Conservation (phyloP, 1,140 invertebrate genomes). For the Trachelipus rathkii region DNA sequence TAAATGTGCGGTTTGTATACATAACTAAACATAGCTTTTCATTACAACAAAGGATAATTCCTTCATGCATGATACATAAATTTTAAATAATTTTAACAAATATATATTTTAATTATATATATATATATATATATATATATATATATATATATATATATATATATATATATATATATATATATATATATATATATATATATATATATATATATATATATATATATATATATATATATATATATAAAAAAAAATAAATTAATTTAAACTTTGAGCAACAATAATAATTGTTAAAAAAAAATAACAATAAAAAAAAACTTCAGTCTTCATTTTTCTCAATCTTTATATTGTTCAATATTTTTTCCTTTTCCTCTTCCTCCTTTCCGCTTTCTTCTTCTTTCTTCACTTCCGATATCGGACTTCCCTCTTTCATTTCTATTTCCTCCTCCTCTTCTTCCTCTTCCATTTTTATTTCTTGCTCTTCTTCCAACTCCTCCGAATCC, state of each 20-base stretch:
- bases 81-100: no score
- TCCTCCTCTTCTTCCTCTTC: no score
- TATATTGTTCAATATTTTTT: neutral
- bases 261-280: no score
- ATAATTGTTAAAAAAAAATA: no score
- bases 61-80: no score
- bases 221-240: slow-evolving; percentile 12
- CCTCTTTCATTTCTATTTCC: no score
- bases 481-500: neutral
- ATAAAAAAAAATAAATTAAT: neutral
- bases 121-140: slow-evolving; percentile 20
- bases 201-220: slow-evolving; percentile 18
- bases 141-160: slow-evolving; percentile 20
- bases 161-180: slow-evolving; percentile 18
- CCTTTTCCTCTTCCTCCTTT: neutral
- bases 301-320: no score
- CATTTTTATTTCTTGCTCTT: no score
- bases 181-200: slow-evolving; percentile 18
- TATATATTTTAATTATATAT: neutral
- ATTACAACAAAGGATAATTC: no score
- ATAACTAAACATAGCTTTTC: no score
- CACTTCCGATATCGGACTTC: neutral
- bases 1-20: no score
- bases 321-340: no score
- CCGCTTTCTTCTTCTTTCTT: neutral